These are phyloP conservation scores for Siderastrea siderea DNA, from an alignment of 92 coral and sea anemone genomes.

Conservation along the genomic window DNA sequence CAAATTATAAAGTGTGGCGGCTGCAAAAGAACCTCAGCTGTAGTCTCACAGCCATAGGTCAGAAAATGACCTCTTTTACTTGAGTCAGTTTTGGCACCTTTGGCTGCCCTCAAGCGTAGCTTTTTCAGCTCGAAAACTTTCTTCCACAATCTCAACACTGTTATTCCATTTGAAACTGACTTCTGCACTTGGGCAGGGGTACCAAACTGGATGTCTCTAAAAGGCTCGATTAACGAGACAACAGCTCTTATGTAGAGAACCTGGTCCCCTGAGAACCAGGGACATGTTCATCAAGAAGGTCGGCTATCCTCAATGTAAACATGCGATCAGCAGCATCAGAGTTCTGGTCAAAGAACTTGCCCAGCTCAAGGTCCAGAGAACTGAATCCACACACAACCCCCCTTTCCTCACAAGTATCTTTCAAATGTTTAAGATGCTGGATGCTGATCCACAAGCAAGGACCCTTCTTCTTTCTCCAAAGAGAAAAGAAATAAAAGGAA, in stretches of 20 bases:
- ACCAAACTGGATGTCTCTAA: conserved; percentile 28
- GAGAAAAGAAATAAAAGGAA: conserved; percentile 40
- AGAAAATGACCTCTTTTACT: conserved; percentile 47
- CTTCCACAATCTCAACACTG: conserved; percentile 10
- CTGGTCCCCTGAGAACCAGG: conserved; percentile 46
- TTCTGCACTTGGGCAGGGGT: conserved; percentile 27
- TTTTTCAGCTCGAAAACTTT: conserved; percentile 47
- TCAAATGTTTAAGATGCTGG: conserved; percentile 25
- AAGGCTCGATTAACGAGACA: conserved; percentile 19
- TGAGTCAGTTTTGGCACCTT: conserved; percentile 40
- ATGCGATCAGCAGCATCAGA: conserved; percentile 54
- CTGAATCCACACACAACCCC: conserved; percentile 44
- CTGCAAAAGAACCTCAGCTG: conserved; percentile 52
- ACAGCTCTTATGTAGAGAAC: conserved; percentile 24
- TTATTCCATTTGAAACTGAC: neutral
- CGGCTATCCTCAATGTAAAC: conserved; percentile 18
- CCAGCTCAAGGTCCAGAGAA: conserved; percentile 36
- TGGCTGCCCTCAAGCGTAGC: conserved; percentile 16
- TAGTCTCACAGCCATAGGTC: conserved; percentile 39
- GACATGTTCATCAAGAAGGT: conserved; percentile 23
- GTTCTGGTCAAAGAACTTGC: conserved; percentile 53
- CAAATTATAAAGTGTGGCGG: conserved; percentile 59
- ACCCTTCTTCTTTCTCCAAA: conserved; percentile 6
- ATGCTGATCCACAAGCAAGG: conserved; percentile 5
- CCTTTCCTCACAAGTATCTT: conserved; percentile 11